Evolutionary conservation across 2,888 invertebrate species (phyloP), one percentile per base, ranked within the genome.

Genomic region (Dexiosoma caninum): DNA sequence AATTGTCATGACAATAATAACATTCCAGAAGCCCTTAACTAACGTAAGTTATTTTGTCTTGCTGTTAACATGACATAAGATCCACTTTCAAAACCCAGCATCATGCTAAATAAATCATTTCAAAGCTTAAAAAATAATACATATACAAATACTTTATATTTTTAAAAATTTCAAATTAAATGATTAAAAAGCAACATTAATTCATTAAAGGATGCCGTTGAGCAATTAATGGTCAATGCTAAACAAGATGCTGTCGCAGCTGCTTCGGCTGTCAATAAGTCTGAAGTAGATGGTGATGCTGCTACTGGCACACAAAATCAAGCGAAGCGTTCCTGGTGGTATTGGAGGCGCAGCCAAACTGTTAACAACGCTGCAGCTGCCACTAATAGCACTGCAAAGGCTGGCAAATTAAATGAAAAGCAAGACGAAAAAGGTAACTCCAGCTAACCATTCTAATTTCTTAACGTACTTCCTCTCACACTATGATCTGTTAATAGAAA

Each of bases 21-120:
- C 95, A 84, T 98, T 95, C 92, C 94, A 96, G 87, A 93, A 96
- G 85, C 94, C 95, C 72, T 91, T 98, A 85, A 95, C 98, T 77
- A 93, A 93, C 88, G 94, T 94, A 89, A 91, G 91, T 88, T 60
- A 35, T 70, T 57, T 32, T 60, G 60, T 42, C 60, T 76, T 76
- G 32, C 9, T n/a, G 9, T 49, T 40, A 75, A 75, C 49, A 53
- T 30, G 16, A 30, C 49, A 60, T 0, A 49, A 2, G 49, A 49
- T 10, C 3, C 6, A 53, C 12, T 53, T 30, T 1, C 12, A 60
- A 66, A 21, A 19, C 21, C 59, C 12, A 49, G 9, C 14, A 23
- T 53, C 46, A 32, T 60, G 7, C 53, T 32, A 46, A 46, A 37
- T 59, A 40, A 19, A 49, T 70, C 30, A 59, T 49, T 2, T n/a